These are phyloP conservation scores for Argyresthia albistria DNA, from an alignment of 2,888 invertebrate species.

Conservation along the genomic window DNA sequence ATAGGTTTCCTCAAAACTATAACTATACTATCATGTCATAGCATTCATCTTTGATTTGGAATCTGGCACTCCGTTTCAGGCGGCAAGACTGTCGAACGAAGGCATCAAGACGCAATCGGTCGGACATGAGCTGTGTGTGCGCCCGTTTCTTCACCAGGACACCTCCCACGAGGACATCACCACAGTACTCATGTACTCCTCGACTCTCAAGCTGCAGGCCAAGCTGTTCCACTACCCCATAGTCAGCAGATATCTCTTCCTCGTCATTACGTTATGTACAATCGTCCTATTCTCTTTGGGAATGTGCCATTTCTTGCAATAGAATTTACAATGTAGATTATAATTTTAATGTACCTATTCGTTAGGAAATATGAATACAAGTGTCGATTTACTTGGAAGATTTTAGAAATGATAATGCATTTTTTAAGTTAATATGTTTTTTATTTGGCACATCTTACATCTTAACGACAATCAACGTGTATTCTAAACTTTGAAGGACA, in stretches of 20 bases:
- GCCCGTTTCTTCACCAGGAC: constrained; percentile 86
- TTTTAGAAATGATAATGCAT: not conserved
- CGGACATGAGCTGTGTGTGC: constrained; percentile 83
- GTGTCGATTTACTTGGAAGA: not conserved
- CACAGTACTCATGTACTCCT: constrained; percentile 82
- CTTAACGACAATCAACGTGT: not conserved
- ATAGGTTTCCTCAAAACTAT: no score
- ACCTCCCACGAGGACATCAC: constrained; percentile 83
- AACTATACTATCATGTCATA: no score
- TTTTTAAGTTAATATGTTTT: not conserved
- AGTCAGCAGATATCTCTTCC: constrained; percentile 77
- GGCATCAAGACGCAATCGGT: constrained; percentile 80
- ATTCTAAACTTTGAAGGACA: not conserved
- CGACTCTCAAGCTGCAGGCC: constrained; percentile 81
- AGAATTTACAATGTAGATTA: constrained; percentile 11
- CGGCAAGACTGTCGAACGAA: constrained; percentile 80
- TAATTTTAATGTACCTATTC: constrained; percentile 1
- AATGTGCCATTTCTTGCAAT: constrained; percentile 78
- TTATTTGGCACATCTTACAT: constrained; percentile 1
- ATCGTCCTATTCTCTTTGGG: constrained; percentile 78
- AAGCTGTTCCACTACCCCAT: constrained; percentile 82
- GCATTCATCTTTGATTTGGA: no score
- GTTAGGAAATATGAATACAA: not conserved
- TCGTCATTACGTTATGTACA: constrained; percentile 72
- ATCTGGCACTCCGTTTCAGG: constrained; percentile 55